phyloP scores from a whole-genome alignment of 1,140 invertebrate species.

The Musca domestica region DNA sequence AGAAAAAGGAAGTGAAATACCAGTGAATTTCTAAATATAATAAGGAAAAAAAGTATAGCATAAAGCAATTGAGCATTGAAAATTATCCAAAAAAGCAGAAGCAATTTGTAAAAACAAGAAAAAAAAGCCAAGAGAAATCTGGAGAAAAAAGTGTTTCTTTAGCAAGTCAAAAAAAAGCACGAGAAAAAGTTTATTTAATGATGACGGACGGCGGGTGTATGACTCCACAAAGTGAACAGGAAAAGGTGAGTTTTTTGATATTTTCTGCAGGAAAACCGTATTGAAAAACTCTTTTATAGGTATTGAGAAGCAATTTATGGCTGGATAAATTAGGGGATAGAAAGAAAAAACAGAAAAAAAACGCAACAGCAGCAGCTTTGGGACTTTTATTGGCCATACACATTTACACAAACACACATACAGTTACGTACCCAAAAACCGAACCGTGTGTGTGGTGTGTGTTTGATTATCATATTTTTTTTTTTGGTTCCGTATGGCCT shows the following conservation, averaged over 20 bases:
- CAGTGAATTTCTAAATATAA: not conserved
- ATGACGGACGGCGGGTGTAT: conserved; percentile 29
- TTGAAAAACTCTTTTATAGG: too few relatives aligned
- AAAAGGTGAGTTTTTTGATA: conserved; percentile 38
- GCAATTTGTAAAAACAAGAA: not conserved
- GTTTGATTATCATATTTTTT: conserved; percentile 2
- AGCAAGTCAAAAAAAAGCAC: not conserved
- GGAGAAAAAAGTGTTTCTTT: conserved; percentile 11
- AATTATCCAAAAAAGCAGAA: not conserved
- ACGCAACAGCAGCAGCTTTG: too few relatives aligned
- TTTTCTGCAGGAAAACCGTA: too few relatives aligned
- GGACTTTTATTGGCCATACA: too few relatives aligned
- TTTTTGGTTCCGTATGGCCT: not conserved
- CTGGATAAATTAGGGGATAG: too few relatives aligned
- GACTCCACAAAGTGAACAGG: conserved; percentile 45
- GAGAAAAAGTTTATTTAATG: conserved; percentile 9
- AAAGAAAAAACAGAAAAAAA: too few relatives aligned
- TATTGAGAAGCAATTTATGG: too few relatives aligned
- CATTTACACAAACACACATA: not conserved
- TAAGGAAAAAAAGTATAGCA: too few relatives aligned
- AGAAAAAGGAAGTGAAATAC: conserved; percentile 1
- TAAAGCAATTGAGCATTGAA: not conserved
- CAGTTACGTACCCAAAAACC: not conserved
- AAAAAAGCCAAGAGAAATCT: not conserved
- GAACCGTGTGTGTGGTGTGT: not conserved